Percentiles rank a stretch among this genome's conserved stretches.
Evolutionary conservation across 2,113 vertebrate species (phyloP).

Genomic region (Varanus salvator): DNA sequence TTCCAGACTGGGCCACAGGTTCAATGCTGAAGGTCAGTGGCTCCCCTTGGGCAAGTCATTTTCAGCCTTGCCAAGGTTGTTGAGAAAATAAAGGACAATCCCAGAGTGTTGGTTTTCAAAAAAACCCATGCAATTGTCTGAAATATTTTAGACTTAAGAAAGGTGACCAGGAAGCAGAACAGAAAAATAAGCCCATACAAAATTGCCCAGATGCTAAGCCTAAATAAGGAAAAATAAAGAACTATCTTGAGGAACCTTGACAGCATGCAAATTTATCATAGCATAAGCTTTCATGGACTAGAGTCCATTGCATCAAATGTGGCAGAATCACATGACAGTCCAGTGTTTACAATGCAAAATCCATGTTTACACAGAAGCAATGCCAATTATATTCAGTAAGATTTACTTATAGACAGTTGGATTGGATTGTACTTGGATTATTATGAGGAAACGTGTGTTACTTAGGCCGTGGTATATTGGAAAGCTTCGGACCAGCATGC

Average conservation of each 20-base stretch:
- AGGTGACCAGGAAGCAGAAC: neutral
- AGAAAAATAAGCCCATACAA: neutral
- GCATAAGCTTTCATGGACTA: neutral
- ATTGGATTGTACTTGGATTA: neutral
- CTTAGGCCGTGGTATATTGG: neutral
- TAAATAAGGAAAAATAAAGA: neutral
- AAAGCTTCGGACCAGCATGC: neutral
- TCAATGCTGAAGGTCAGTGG: neutral
- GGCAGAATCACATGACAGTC: neutral
- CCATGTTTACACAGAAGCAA: neutral
- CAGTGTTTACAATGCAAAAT: neutral
- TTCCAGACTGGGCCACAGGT: neutral
- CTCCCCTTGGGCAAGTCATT: neutral
- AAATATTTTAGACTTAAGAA: neutral
- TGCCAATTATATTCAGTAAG: neutral
- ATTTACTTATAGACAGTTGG: neutral
- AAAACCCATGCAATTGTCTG: neutral
- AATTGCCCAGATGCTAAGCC: neutral
- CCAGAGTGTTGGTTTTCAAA: neutral
- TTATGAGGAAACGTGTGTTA: neutral
- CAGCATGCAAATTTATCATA: neutral
- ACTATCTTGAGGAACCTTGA: neutral
- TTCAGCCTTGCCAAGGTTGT: neutral
- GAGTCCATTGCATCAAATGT: neutral
- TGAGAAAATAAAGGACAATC: neutral